These are phyloP conservation scores for Lithobates pipiens DNA, from an alignment of 2,797 vertebrate species.

Conservation along the genomic window DNA sequence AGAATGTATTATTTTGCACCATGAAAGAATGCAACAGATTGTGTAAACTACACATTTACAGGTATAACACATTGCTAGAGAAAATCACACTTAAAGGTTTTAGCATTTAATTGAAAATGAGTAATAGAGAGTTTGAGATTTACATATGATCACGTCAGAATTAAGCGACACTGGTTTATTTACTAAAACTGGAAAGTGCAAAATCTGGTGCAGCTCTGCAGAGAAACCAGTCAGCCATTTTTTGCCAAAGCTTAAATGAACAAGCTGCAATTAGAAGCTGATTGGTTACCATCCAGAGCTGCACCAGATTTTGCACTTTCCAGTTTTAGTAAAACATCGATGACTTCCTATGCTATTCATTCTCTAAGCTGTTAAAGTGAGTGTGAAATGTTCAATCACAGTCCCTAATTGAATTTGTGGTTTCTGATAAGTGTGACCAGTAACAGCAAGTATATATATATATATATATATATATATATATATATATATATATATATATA, in stretches of 20 bases:
- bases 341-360: neutral
- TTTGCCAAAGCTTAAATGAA: no score
- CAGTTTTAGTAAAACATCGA: neutral
- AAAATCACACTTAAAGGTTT: neutral
- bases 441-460: neutral
- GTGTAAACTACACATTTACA: neutral
- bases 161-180: neutral
- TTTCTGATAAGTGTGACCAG: neutral
- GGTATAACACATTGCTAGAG: neutral
- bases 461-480: neutral
- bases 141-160: neutral
- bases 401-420: slow-evolving; percentile 12
- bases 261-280: no score
- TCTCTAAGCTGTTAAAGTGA: neutral
- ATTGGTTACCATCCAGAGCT: no score
- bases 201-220: no score
- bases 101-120: neutral
- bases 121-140: neutral
- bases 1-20: no score
- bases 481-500: neutral
- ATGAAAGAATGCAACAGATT: no score
- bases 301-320: no score
- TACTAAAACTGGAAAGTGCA: no score
- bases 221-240: no score
- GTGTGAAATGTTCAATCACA: slow-evolving; percentile 22